Evolutionary conservation across 2,888 invertebrate species (phyloP).

Genomic region (Phlogophora meticulosa): DNA sequence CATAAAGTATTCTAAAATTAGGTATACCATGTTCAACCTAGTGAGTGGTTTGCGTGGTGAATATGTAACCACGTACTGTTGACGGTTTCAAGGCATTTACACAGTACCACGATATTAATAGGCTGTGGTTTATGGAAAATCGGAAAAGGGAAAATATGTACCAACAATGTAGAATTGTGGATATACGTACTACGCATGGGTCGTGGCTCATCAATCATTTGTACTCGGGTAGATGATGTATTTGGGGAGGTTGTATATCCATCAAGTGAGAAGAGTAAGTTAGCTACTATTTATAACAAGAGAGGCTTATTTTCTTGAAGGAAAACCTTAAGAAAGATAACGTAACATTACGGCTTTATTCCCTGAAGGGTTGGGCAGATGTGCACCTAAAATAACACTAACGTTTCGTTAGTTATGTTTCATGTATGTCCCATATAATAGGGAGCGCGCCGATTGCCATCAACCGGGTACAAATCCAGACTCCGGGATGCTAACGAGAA

Average conservation of each 20-base stretch:
- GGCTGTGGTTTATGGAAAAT: conserved; percentile 36
- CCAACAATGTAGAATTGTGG: conserved; percentile 2
- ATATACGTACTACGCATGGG: conserved; percentile 24
- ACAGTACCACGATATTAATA: conserved; percentile 36
- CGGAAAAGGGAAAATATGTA: conserved; percentile 27
- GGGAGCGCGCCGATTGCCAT: no score
- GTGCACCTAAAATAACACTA: no score
- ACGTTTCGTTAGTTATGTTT: no score
- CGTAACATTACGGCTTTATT: no score
- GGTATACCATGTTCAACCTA: conserved; percentile 28
- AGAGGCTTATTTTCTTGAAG: background rate
- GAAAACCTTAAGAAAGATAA: background rate
- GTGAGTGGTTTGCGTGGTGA: conserved; percentile 38
- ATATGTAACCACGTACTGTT: conserved; percentile 36
- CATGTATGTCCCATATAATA: no score
- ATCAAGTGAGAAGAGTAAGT: conserved; percentile 15
- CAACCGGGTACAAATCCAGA: no score
- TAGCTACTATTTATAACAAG: conserved; percentile 11
- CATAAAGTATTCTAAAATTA: conserved; percentile 42
- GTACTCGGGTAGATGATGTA: conserved; percentile 39
- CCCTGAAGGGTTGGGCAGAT: no score
- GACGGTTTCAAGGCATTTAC: conserved; percentile 36
- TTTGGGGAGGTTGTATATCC: conserved; percentile 30
- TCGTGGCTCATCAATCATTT: conserved; percentile 47
- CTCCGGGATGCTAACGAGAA: no score